Conservation (phyloP, 23 tunicate species). For the Styela clava region DNA sequence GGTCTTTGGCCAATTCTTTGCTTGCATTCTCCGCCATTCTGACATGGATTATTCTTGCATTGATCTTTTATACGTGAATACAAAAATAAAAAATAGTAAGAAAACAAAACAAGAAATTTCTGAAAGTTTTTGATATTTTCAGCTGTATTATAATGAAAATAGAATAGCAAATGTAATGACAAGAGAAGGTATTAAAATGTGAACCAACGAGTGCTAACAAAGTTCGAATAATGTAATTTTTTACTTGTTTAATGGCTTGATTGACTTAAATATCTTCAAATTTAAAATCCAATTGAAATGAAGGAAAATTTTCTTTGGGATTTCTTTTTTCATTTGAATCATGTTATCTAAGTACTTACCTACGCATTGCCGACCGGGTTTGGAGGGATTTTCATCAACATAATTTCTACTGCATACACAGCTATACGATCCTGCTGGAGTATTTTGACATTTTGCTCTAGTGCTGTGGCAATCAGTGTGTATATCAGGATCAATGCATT, state of each 20-base stretch:
- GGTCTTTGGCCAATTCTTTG: slow-evolving; percentile 15
- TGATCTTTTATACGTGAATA: slow-evolving; percentile 29
- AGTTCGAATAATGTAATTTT: too few relatives aligned
- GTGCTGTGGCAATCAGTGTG: slow-evolving; percentile 21
- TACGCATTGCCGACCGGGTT: slow-evolving; percentile 22
- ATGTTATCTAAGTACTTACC: too few relatives aligned
- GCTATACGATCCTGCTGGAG: slow-evolving; percentile 24
- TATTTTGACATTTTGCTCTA: slow-evolving; percentile 4
- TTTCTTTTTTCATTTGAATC: too few relatives aligned
- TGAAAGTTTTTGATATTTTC: background rate
- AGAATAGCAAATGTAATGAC: too few relatives aligned
- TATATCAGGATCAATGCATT: background rate
- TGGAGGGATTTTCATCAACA: slow-evolving; percentile 6
- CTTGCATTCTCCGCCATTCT: slow-evolving; percentile 47
- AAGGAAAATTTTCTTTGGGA: background rate
- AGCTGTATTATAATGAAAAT: background rate
- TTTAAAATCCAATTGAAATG: background rate
- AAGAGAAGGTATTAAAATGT: too few relatives aligned
- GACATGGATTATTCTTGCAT: slow-evolving; percentile 57
- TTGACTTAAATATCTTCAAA: background rate
- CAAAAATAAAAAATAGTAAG: background rate
- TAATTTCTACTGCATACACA: slow-evolving; percentile 9
- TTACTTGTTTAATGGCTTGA: background rate
- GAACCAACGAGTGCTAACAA: too few relatives aligned
- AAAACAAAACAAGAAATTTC: background rate